Conservation (phyloP, 2,888 invertebrate species). For the Andricus curvator region DNA sequence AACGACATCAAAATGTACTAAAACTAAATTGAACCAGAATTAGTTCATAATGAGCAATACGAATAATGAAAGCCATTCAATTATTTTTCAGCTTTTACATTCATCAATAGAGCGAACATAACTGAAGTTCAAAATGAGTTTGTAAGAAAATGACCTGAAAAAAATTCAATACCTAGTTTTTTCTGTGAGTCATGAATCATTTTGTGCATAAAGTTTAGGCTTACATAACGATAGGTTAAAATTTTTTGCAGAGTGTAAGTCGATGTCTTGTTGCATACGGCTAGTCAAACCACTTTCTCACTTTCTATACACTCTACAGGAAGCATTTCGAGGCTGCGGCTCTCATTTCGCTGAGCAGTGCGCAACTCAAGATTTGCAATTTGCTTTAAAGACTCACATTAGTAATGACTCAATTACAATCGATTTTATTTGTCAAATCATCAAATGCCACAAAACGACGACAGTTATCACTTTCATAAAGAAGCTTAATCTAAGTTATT, state of each 20-base stretch:
- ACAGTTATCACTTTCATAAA: background rate
- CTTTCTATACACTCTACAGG: slow-evolving; percentile 62
- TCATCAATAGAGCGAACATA: too few species aligned
- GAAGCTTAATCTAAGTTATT: too few species aligned
- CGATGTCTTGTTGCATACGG: slow-evolving; percentile 44
- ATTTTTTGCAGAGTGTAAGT: background rate
- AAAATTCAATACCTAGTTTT: too few species aligned
- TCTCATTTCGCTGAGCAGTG: slow-evolving; percentile 45
- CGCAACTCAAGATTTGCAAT: background rate
- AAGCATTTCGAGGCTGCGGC: slow-evolving; percentile 56
- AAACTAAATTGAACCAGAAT: too few species aligned
- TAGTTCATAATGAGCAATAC: too few species aligned
- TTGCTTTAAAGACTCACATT: background rate
- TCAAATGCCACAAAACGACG: background rate
- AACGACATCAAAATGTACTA: too few species aligned
- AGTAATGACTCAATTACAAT: background rate
- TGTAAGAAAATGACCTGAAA: too few species aligned
- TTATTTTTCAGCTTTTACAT: too few species aligned
- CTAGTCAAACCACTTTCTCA: slow-evolving; percentile 62
- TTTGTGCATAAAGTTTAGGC: background rate
- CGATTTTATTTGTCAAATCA: background rate
- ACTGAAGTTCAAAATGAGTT: too few species aligned
- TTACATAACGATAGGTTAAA: slow-evolving; percentile 17
- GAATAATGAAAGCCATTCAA: too few species aligned
- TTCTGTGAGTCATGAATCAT: background rate